Percentiles rank a stretch among this genome's conserved stretches.
phyloP scores from a whole-genome alignment of 2,113 vertebrate species.

The Melanotaenia duboulayi region DNA sequence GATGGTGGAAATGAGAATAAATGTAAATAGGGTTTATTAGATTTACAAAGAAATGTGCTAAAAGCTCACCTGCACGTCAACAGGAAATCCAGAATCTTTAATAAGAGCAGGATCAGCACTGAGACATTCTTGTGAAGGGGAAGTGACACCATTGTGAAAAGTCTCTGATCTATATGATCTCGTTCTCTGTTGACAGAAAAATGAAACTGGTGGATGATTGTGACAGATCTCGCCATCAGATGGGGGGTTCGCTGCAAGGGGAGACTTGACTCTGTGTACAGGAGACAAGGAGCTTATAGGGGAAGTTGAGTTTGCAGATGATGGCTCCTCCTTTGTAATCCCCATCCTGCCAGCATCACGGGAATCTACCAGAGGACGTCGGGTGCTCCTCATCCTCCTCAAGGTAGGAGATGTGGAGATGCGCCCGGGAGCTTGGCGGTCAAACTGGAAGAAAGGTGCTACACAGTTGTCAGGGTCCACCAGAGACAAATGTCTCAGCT shows the following conservation, averaged over 20 bases:
- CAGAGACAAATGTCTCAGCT: conserved; percentile 63
- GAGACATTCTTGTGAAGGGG: conserved; percentile 45
- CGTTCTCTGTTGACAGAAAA: conserved; percentile 47
- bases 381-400: conserved; percentile 85
- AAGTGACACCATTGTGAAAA: conserved; percentile 63
- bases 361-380: conserved; percentile 55
- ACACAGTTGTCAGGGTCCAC: conserved; percentile 57
- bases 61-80: conserved; percentile 75
- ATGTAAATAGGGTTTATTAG: neutral
- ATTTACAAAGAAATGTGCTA: neutral
- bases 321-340: conserved; percentile 68
- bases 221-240: conserved; percentile 53
- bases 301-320: neutral
- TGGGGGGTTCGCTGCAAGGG: conserved; percentile 64
- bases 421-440: conserved; percentile 85
- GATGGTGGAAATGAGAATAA: neutral
- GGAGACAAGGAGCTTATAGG: conserved; percentile 57
- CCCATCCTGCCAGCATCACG: conserved; percentile 50
- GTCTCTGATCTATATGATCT: conserved; percentile 76
- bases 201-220: conserved; percentile 30
- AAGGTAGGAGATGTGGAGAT: conserved; percentile 91
- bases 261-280: conserved; percentile 63
- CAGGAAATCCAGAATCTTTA: conserved; percentile 55
- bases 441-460: conserved; percentile 82
- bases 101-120: conserved; percentile 43